Conservation (phyloP, 2,113 vertebrate species). For the Ramphastos sulfuratus region DNA sequence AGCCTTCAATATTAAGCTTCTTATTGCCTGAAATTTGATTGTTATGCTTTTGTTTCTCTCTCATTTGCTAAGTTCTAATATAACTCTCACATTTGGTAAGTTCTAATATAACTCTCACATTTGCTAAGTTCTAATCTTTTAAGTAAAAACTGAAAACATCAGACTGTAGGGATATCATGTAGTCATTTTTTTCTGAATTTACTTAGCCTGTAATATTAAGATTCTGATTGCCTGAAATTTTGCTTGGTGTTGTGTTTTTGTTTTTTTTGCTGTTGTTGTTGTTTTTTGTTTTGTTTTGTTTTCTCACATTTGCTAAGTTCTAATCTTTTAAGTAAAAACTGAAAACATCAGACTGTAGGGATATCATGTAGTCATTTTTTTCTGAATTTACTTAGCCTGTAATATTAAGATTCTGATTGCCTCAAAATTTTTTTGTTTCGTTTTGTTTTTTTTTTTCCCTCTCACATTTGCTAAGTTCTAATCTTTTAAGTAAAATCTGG, state of each 20-base stretch:
- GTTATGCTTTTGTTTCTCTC: too few relatives aligned
- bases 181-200: not conserved
- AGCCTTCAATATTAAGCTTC: too few relatives aligned
- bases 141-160: not conserved
- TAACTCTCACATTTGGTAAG: too few relatives aligned
- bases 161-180: not conserved
- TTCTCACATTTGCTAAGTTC: too few relatives aligned
- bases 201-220: not conserved
- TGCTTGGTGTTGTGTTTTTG: too few relatives aligned
- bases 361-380: not conserved
- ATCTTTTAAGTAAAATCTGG: not conserved
- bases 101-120: too few relatives aligned
- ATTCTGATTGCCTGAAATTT: not conserved
- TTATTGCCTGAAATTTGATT: too few relatives aligned
- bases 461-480: not conserved
- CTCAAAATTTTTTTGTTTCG: too few relatives aligned
- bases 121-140: not conserved
- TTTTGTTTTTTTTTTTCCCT: too few relatives aligned
- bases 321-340: not conserved
- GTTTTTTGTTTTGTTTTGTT: too few relatives aligned
- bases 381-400: not conserved
- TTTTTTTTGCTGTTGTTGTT: too few relatives aligned
- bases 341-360: rapidly evolving
- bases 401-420: not conserved
- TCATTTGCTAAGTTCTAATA: too few relatives aligned